phyloP scores from a whole-genome alignment of 2,888 invertebrate genomes.

The Labia minor region DNA sequence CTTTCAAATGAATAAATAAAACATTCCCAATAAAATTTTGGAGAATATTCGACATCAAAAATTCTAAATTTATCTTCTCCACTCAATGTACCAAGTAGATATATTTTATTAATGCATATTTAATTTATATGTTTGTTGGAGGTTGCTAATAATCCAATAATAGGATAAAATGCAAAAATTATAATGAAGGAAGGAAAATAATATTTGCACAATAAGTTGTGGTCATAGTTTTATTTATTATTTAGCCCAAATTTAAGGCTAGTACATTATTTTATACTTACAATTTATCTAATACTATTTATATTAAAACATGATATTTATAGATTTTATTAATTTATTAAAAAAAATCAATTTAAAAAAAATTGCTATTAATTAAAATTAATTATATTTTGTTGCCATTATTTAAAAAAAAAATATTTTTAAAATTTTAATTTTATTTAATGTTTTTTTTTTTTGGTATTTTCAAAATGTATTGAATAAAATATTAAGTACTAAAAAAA shows the following conservation, averaged over 20 bases:
- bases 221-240: not conserved
- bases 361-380: not conserved
- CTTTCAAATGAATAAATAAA: too few relatives aligned
- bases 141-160: too few relatives aligned
- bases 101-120: too few relatives aligned
- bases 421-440: not conserved
- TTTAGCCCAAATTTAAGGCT: not conserved
- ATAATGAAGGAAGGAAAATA: too few relatives aligned
- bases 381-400: not conserved
- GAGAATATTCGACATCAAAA: too few relatives aligned
- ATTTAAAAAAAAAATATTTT: not conserved
- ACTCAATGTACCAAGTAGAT: too few relatives aligned
- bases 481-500: not conserved
- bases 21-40: too few relatives aligned
- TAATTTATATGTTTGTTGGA: too few relatives aligned
- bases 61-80: too few relatives aligned
- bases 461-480: not conserved
- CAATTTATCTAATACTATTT: not conserved
- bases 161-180: too few relatives aligned
- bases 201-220: too few relatives aligned
- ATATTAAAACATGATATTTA: not conserved
- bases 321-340: not conserved
- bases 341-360: not conserved
- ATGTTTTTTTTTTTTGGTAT: not conserved
- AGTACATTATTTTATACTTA: not conserved